Conservation (phyloP, 92 coral and sea anemone species). For the Porites divaricata region DNA sequence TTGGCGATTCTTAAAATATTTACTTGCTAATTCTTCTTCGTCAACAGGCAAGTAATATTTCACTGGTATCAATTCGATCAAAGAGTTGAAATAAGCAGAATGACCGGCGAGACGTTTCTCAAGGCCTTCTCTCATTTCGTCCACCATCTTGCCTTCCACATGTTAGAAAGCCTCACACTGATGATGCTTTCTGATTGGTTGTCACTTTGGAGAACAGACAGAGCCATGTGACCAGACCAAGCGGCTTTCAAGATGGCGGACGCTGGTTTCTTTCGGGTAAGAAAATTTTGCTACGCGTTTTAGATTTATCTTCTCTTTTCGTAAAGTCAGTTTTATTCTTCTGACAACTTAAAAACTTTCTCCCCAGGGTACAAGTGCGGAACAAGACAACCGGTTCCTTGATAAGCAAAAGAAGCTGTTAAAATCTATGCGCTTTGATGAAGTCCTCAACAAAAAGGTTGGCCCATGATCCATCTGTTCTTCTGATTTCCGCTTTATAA, state of each 20-base stretch:
- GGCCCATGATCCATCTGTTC: not conserved
- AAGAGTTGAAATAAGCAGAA: constrained; percentile 91
- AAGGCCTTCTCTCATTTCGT: constrained; percentile 58
- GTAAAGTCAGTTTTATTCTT: not conserved
- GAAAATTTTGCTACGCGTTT: constrained; percentile 11
- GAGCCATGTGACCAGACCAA: constrained; percentile 44
- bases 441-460: constrained; percentile 77
- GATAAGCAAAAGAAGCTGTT: constrained; percentile 97
- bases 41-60: constrained; percentile 81
- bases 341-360: not conserved
- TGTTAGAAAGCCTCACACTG: constrained; percentile 42
- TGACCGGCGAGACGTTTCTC: constrained; percentile 78
- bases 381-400: constrained; percentile 97
- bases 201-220: constrained; percentile 50
- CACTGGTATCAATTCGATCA: constrained; percentile 87
- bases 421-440: constrained; percentile 92
- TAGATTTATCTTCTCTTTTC: constrained; percentile 1
- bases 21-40: constrained; percentile 77
- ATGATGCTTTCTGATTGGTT: constrained; percentile 37
- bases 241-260: constrained; percentile 90
- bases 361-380: constrained; percentile 96
- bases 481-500: not conserved
- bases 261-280: constrained; percentile 97
- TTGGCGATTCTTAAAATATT: constrained; percentile 83
- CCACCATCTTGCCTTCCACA: constrained; percentile 87